Base-by-base conservation (phyloP, 2,113 vertebrate genomes). In the Neotoma lepida region DNA sequence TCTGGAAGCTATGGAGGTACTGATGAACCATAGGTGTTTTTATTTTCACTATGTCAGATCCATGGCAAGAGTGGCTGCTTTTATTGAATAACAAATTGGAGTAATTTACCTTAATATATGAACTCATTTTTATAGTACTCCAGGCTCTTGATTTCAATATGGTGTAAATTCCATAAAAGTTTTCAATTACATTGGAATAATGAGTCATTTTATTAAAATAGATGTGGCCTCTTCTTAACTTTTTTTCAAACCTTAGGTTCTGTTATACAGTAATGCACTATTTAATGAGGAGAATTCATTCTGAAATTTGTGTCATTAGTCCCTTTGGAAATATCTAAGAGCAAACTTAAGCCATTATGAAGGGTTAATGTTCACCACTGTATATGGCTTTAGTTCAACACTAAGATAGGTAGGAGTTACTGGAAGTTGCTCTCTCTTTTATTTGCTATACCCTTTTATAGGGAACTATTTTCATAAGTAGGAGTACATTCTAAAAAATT, bases 81-180 rank as follows among this genome's bases (percentile, higher is more conserved):
- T 80, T 88, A 88, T 86, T 93, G 58, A 92, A 58, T 94, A 78
- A 88, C 81, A 89, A 86, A 49, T 64, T 58, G 4, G 4, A 85
- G 39, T 49, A n/a, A 91, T 87, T 89, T 86, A 74, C 56, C 70
- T 92, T 81, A 82, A 77, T 30, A 64, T 87, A 68, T 28, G 41
- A 51, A 54, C 85, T 86, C 51, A 95, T 82, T 95, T 91, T 93
- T 93, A 73, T 91, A 82, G 54, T 66, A 41, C 10, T 30, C 1
- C 5, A 61, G 28, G 4, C 3, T 88, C 51, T 91, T 68, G 39
- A 49, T 89, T 86, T 86, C n/a, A n/a, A 13, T 84, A n/a, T 86
- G 35, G 1, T 18, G 13, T 68, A 26, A 78, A 18, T 41, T 91
- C 9, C 18, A 51, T 90, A 30, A 44, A 88, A 35, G 2, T 85